These are phyloP conservation scores for Temnothorax ravouxi DNA, from an alignment of 2,888 invertebrate species.

Conservation along the genomic window DNA sequence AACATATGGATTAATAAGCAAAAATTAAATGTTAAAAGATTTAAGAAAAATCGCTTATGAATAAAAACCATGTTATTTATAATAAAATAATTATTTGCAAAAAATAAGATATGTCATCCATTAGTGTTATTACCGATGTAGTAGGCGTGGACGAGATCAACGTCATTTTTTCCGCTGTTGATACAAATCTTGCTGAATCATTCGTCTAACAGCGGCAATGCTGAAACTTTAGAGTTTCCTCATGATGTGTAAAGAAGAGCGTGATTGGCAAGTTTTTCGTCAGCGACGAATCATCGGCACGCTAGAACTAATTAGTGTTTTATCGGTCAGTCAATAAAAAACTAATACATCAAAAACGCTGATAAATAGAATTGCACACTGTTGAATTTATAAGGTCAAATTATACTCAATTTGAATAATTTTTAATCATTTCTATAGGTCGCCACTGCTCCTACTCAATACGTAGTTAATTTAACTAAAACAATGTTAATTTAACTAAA, in stretches of 20 bases:
- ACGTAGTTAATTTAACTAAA: too few relatives aligned
- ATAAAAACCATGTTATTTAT: neutral
- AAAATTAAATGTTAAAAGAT: conserved; percentile 1
- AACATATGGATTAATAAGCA: neutral
- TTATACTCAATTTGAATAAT: too few relatives aligned
- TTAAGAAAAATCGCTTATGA: neutral
- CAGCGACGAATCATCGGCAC: neutral
- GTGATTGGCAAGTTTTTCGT: conserved; percentile 16
- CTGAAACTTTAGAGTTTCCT: neutral
- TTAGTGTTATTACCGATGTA: neutral
- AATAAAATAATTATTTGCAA: neutral
- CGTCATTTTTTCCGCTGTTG: neutral
- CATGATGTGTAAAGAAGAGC: neutral
- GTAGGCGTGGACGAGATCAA: neutral
- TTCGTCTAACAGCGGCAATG: neutral
- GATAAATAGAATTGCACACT: neutral
- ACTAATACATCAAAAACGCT: neutral
- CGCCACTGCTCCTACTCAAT: too few relatives aligned
- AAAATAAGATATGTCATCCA: neutral
- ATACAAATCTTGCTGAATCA: conserved; percentile 25
- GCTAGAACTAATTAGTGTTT: conserved; percentile 1
- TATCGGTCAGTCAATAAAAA: neutral
- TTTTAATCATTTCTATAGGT: too few relatives aligned
- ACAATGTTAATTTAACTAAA: too few relatives aligned
- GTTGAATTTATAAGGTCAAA: too few relatives aligned